Evolutionary conservation across 1,140 invertebrate species (phyloP), one percentile per base, ranked within the genome.

Genomic region (Aphis gossypii): DNA sequence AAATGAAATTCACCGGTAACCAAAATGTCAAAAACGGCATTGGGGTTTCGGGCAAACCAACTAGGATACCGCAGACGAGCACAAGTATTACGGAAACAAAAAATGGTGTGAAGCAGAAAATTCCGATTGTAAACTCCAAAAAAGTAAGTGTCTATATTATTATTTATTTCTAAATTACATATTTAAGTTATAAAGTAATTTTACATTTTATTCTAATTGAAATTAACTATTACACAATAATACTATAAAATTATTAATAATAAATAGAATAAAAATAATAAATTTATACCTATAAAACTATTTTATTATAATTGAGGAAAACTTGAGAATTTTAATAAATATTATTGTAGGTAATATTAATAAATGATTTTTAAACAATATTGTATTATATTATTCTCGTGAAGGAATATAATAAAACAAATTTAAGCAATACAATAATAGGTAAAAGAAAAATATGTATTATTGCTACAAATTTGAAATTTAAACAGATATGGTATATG

Each of bases 11-110:
- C 92, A 56, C 82, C 48, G 82, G 82, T 51, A 93, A 93, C 35
- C 92, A 93, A 93, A 93, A 93, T 93, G 92, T 93, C 92, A 93
- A 93, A 56, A 93, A 93, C 92, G 92, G 76, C 92, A 84, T 93
- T 93, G 92, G 92, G 92, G 92, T 93, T 93, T 48, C 76, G 35
- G 48, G 38, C 41, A 86, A 48, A 83, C 20, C 68, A 82, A 92
- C 91, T 18, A 92, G 48, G 92, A 84, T 83, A n/a, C 92, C 92
- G 92, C 82, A 38, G 82, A 93, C 48, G 92, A 9, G 48, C 92
- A 93, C 48, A 21, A 35, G 54, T 90, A 60, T 21, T 6, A 20
- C 2, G 41, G 48, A 30, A 21, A 89, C 8, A 54, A 41, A 25
- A 38, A 44, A 44, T 18, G 38, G 38, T 30, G 2, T 18, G 38